Conservation (phyloP, 2,113 vertebrate genomes). For the Hyperoodon ampullatus region DNA sequence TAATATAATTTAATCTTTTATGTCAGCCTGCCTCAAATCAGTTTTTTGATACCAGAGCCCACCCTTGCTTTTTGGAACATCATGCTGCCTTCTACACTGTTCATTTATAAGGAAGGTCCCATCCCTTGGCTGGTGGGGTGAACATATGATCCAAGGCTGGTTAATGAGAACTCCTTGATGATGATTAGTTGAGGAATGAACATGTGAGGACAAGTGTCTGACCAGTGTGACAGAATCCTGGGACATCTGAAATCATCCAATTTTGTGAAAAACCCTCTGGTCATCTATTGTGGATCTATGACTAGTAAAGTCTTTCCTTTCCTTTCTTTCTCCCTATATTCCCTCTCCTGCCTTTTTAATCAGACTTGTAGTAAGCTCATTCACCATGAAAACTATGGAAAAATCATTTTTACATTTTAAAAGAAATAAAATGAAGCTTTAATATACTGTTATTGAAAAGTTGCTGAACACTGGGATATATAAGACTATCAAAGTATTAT, state of each 20-base stretch:
- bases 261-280: neutral
- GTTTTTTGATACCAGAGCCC: neutral
- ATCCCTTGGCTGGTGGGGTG: neutral
- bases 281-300: neutral
- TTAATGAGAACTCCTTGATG: neutral
- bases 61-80: neutral
- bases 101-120: neutral
- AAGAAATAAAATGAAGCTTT: slow-evolving; percentile 1
- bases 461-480: neutral
- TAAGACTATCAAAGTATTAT: neutral
- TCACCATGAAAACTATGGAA: neutral
- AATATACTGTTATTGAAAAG: neutral
- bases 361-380: neutral
- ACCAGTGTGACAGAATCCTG: neutral
- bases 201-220: neutral
- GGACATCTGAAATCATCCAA: neutral
- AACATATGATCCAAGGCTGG: rapidly evolving
- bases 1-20: neutral
- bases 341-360: neutral
- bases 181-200: neutral
- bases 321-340: neutral
- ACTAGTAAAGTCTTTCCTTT: neutral
- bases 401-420: neutral
- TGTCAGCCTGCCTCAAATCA: neutral
- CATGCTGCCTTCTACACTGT: neutral